Percentiles rank a stretch among this genome's conserved stretches.
These are phyloP conservation scores for Serranochromis macrocephalus DNA, from an alignment of 2,113 vertebrate genomes.

Conservation along the genomic window DNA sequence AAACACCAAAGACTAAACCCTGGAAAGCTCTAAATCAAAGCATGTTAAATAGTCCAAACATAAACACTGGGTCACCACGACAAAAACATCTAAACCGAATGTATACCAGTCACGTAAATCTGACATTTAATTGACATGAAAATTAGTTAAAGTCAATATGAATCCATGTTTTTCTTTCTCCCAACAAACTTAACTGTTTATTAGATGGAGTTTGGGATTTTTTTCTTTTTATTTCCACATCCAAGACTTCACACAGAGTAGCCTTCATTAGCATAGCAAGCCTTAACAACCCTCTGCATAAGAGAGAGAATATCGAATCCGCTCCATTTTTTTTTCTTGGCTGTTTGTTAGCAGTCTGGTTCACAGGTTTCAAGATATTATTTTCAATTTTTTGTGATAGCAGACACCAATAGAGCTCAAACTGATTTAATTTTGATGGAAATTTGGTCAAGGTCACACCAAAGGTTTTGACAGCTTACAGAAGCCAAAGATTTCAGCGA, in stretches of 20 bases:
- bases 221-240: neutral
- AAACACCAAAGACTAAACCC: neutral
- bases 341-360: neutral
- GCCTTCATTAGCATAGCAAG: neutral
- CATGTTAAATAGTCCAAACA: neutral
- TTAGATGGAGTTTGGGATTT: neutral
- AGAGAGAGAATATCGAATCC: accelerated
- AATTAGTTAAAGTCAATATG: neutral
- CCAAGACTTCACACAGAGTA: neutral
- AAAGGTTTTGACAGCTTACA: neutral
- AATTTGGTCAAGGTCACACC: neutral
- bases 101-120: neutral
- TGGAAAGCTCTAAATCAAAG: neutral
- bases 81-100: accelerated
- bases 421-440: neutral
- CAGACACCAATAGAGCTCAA: neutral
- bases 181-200: neutral
- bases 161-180: neutral
- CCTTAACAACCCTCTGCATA: neutral
- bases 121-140: neutral
- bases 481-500: neutral
- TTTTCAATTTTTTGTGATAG: neutral
- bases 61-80: neutral
- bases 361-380: neutral
- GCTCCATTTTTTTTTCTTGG: neutral